phyloP scores from a whole-genome alignment of 2,888 invertebrate genomes.

The Abrostola tripartita region DNA sequence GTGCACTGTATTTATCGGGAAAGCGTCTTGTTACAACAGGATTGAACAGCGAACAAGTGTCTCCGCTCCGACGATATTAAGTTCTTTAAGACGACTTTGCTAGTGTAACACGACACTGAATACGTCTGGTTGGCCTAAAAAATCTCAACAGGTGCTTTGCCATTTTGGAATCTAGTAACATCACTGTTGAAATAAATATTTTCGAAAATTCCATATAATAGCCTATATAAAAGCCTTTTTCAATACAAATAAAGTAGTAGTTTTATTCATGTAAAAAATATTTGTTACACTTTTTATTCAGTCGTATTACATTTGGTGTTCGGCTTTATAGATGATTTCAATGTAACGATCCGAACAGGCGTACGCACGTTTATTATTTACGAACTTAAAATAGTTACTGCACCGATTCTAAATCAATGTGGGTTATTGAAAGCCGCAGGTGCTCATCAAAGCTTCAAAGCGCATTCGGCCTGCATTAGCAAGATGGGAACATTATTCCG shows the following conservation, averaged over 20 bases:
- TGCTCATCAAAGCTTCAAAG: slow-evolving; percentile 68
- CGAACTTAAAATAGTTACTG: slow-evolving; percentile 49
- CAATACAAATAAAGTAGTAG: too few species aligned
- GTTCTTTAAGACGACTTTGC: slow-evolving; percentile 23
- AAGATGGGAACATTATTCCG: slow-evolving; percentile 59
- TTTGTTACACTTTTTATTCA: slow-evolving; percentile 21
- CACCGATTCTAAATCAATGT: slow-evolving; percentile 63
- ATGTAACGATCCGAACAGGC: slow-evolving; percentile 35
- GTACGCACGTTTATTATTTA: slow-evolving; percentile 40
- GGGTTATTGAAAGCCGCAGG: slow-evolving; percentile 68
- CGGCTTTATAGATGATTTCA: slow-evolving; percentile 36
- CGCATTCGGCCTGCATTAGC: slow-evolving; percentile 61
- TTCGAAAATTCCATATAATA: neutral
- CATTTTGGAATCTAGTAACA: slow-evolving; percentile 8
- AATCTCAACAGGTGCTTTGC: slow-evolving; percentile 35
- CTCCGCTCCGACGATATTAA: slow-evolving; percentile 16
- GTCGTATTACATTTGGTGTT: slow-evolving; percentile 34
- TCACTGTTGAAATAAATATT: neutral
- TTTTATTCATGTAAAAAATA: slow-evolving; percentile 1
- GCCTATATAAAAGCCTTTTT: too few species aligned
- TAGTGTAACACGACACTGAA: slow-evolving; percentile 20
- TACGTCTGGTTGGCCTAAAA: slow-evolving; percentile 14
- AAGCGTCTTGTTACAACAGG: slow-evolving; percentile 45
- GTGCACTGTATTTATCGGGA: slow-evolving; percentile 47
- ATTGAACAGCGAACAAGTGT: slow-evolving; percentile 26